Percentiles rank a stretch among this genome's conserved stretches.
These are phyloP conservation scores for Hipposideros larvatus DNA, from an alignment of 2,797 vertebrate genomes.

Conservation along the genomic window DNA sequence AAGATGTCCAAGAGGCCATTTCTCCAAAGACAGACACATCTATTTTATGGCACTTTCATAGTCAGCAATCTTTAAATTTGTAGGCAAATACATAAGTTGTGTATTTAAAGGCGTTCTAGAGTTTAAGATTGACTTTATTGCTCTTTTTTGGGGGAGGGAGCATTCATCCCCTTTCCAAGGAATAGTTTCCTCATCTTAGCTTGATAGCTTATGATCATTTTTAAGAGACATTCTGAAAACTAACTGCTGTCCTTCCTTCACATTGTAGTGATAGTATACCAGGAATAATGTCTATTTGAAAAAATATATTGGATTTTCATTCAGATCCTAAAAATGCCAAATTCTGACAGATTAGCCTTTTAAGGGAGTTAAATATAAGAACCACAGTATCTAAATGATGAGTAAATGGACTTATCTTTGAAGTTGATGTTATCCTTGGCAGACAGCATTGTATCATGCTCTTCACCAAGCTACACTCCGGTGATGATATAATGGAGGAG, in stretches of 20 bases:
- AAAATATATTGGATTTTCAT: constrained; percentile 45
- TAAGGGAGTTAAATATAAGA: neutral
- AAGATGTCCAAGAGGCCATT: neutral
- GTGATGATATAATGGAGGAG: constrained; percentile 3
- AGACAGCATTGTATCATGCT: constrained; percentile 63
- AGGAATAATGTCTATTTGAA: neutral
- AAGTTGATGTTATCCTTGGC: constrained; percentile 55
- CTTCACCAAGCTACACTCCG: constrained; percentile 32
- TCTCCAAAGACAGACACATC: constrained; percentile 39
- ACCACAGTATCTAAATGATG: fast-evolving
- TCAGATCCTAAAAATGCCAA: constrained; percentile 15
- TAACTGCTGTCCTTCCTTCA: neutral
- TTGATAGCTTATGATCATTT: constrained; percentile 40
- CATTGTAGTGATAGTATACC: neutral
- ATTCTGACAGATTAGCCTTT: neutral
- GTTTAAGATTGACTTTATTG: neutral
- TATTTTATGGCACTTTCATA: constrained; percentile 26
- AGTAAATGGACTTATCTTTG: neutral
- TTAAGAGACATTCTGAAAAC: constrained; percentile 48
- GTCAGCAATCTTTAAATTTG: constrained; percentile 43
- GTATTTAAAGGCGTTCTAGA: neutral
- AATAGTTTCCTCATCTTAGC: constrained; percentile 1
- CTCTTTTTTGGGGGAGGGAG: neutral
- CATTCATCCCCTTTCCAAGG: constrained; percentile 4
- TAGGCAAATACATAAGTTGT: neutral